Evolutionary conservation across 2,113 vertebrate genomes (phyloP).

Genomic region (Tragelaphus strepsiceros): DNA sequence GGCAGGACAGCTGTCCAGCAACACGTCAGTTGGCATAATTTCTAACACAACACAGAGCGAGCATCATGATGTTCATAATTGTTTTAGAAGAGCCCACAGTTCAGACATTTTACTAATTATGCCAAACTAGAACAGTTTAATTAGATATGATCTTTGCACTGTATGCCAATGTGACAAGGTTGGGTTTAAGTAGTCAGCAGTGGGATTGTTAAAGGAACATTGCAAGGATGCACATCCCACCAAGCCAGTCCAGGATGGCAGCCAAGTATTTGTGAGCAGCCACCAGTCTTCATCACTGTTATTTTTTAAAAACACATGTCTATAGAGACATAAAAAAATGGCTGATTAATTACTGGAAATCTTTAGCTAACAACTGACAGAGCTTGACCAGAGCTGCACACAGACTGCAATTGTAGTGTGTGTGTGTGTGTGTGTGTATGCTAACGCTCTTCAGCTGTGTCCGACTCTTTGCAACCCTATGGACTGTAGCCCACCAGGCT

Average conservation of each 20-base stretch:
- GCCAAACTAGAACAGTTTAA: background rate
- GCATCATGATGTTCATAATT: background rate
- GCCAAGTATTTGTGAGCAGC: background rate
- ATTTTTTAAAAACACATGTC: background rate
- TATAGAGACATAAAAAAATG: background rate
- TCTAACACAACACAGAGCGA: background rate
- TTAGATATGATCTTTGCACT: background rate
- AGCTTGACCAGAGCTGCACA: background rate
- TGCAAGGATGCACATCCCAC: background rate
- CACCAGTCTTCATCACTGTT: background rate
- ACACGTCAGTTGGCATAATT: background rate
- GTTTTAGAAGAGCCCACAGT: background rate
- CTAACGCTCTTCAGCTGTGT: background rate
- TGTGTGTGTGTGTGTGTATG: background rate
- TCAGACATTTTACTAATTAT: slow-evolving; percentile 5
- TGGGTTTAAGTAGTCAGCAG: background rate
- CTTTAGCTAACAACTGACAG: background rate
- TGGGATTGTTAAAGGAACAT: background rate
- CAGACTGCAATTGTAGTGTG: background rate
- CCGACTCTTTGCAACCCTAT: background rate
- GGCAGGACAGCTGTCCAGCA: background rate
- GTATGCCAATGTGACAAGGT: background rate
- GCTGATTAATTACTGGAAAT: background rate
- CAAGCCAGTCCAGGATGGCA: background rate
- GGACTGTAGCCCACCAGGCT: background rate